Evolutionary conservation across 2,888 invertebrate genomes (phyloP), one percentile per base, ranked within the genome.

Genomic region (Urechis unicinctus): DNA sequence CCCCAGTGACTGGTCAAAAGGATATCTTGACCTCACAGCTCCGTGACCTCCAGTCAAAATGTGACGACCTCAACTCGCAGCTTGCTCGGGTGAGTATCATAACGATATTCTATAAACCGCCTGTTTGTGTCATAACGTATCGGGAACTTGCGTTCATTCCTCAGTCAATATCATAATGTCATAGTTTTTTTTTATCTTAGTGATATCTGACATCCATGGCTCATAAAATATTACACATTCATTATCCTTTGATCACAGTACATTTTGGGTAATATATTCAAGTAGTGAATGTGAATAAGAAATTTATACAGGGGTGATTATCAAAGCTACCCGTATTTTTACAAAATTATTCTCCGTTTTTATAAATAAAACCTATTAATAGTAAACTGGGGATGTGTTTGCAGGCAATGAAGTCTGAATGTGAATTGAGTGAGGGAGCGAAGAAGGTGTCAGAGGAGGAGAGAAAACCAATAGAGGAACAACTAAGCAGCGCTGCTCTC

Each of bases 401-500:
- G 24, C 9, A 43, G 13, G 52, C 57, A 4, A 52, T 71, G 48
- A 68, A 67, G 57, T 57, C 58, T 22, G 71, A 69, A 48, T 56
- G 68, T 4, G 67, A 67, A 0, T 46, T 72, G 4, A 57, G 66
- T 41, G 69, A 68, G 55, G 70, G 68, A 4, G 62, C 62, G 9
- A 36, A 26, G 41, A 57, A 13, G 43, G 29, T 21, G 49, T 52
- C 2, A 36, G 53, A 13, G 30, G n/a, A 13, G 36, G 24, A 9
- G 54, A 59, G 17, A 56, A 60, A 30, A 50, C 63, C 62, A 26
- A 56, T 64, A 5, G 53, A 57, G 6, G 67, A 70, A 44, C 65
- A 66, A 47, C 63, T 70, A 49, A 62, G 61, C 31, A 28, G 41
- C 5, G 24, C 47, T 5, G 24, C n/a, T 13, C 57, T 30, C 9